Evolutionary conservation across 92 coral and sea anemone species (phyloP).

Genomic region (Scolanthus callimorphus): DNA sequence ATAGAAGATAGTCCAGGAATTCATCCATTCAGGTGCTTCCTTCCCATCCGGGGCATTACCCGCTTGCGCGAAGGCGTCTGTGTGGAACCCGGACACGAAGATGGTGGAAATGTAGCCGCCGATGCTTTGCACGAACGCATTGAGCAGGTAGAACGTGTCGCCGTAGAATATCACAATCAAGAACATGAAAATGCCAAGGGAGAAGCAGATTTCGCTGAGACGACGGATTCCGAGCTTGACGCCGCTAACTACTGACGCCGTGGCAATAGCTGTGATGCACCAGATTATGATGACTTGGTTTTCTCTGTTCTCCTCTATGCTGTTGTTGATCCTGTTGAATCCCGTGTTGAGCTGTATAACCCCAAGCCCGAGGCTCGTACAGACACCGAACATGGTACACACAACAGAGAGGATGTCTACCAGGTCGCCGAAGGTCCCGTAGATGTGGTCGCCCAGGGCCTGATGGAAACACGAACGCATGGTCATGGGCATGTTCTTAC

Average conservation of each 20-base stretch:
- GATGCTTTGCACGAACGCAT: constrained; percentile 17
- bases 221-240: constrained; percentile 65
- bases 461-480: constrained; percentile 87
- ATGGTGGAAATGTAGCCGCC: constrained; percentile 1
- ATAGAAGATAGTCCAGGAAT: constrained; percentile 63
- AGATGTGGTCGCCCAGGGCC: constrained; percentile 44
- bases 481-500: constrained; percentile 83
- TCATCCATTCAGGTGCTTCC: constrained; percentile 57
- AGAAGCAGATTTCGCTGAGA: constrained; percentile 64
- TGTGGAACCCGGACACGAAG: constrained; percentile 16
- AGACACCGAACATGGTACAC: constrained; percentile 38
- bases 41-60: constrained; percentile 61
- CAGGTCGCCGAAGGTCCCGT: constrained; percentile 45
- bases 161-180: constrained; percentile 48
- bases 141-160: constrained; percentile 61
- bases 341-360: constrained; percentile 59
- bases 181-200: constrained; percentile 59
- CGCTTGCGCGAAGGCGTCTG: neutral
- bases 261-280: constrained; percentile 66
- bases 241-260: constrained; percentile 62
- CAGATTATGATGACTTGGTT: constrained; percentile 59
- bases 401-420: neutral
- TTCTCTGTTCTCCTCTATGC: constrained; percentile 14
- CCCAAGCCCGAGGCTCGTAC: constrained; percentile 68
- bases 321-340: constrained; percentile 40